Percentiles rank a stretch among this genome's conserved stretches.
phyloP scores from a whole-genome alignment of 2,797 vertebrate genomes.

The Aulostomus chinensis region DNA sequence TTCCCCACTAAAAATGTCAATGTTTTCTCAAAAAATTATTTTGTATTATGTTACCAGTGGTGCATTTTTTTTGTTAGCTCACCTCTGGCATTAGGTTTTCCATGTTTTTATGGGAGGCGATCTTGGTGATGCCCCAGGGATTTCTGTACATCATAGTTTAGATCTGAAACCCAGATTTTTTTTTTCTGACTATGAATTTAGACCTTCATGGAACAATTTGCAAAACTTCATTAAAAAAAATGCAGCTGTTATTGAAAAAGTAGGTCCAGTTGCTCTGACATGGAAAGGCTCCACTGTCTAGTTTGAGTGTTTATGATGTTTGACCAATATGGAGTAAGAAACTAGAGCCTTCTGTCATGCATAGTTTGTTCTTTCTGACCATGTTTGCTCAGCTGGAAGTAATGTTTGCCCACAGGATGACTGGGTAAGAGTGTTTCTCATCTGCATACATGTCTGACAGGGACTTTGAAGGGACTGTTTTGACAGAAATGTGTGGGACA shows the following conservation, averaged over 20 bases:
- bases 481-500: constrained; percentile 72
- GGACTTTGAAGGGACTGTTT: constrained; percentile 74
- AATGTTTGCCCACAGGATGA: constrained; percentile 74
- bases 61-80: too few relatives aligned
- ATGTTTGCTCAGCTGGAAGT: constrained; percentile 81
- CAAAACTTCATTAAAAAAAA: too few relatives aligned
- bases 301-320: constrained; percentile 45
- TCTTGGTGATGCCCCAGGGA: too few relatives aligned
- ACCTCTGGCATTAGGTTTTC: too few relatives aligned
- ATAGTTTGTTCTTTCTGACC: constrained; percentile 61
- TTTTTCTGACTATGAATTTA: too few relatives aligned
- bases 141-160: too few relatives aligned
- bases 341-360: constrained; percentile 58
- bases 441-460: constrained; percentile 70
- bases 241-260: constrained; percentile 8
- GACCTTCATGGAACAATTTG: too few relatives aligned
- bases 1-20: too few relatives aligned
- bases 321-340: constrained; percentile 55
- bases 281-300: constrained; percentile 3
- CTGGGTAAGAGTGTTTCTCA: constrained; percentile 71
- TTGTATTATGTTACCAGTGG: too few relatives aligned
- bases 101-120: too few relatives aligned
- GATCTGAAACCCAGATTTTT: too few relatives aligned
- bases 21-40: too few relatives aligned
- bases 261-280: constrained; percentile 6